Base-by-base conservation (phyloP, 2,113 vertebrate genomes). In the Chroicocephalus ridibundus region DNA sequence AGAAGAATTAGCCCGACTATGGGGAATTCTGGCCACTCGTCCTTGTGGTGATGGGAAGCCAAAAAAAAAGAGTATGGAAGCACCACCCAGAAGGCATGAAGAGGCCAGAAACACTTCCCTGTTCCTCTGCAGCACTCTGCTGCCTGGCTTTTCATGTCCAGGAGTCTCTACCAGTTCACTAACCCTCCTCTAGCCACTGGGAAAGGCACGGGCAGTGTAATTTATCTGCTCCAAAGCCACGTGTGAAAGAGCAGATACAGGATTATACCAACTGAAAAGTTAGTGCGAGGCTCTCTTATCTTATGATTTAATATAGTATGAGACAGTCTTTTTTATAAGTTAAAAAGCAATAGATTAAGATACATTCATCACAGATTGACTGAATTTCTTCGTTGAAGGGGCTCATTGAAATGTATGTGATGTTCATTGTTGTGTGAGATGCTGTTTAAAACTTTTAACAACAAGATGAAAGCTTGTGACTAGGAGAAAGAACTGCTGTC, bases 391-490 rank as follows among this genome's bases (percentile, higher is more conserved):
- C 88, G 92, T 94, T 57, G 38, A 85, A 95, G 90, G 64, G 54
- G 54, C 70, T 76, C 66, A 44, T 52, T 94, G 94, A 80, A 82
- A 93, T 52, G 88, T 64, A 5, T 52, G 94, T 54, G 88, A 49
- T 94, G 90, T 10, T 90, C 96, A 94, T 71, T 93, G 90, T 69
- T 90, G 92, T 60, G 90, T 34, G 78, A 90, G 95, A 51, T 21
- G 70, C 85, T 82, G 90, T 26, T 72, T 87, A 66, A 91, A 92
- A 92, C 88, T 94, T 82, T 36, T 60, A 94, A 57, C 80, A 82
- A 65, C 88, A 82, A 82, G 85, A 92, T 92, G 92, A 97, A 93
- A 90, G 85, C 90, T 91, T 27, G 88, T 71, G 78, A 76, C 52
- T 21, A 34, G 88, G 65, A 93, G 78, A 47, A 77, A 74, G 85